phyloP scores from a whole-genome alignment of 2,888 invertebrate genomes.

The Cephus runcator region DNA sequence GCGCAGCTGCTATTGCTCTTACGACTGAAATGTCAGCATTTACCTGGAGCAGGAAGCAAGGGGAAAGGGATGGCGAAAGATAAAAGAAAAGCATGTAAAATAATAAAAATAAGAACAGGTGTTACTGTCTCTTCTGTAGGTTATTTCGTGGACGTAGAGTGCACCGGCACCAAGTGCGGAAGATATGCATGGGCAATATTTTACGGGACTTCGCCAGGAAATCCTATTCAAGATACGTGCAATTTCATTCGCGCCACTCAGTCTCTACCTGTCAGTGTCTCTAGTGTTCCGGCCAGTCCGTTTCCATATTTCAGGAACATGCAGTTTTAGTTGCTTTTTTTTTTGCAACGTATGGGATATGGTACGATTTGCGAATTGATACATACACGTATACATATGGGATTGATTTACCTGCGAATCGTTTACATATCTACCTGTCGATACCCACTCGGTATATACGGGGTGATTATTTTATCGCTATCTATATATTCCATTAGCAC shows the following conservation, averaged over 20 bases:
- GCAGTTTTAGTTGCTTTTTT: neutral
- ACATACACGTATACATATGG: too few species aligned
- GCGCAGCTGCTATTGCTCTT: too few species aligned
- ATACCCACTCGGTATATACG: too few species aligned
- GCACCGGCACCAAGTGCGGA: neutral
- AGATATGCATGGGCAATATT: slow-evolving; percentile 16
- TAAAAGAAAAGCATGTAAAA: neutral
- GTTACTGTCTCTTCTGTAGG: neutral
- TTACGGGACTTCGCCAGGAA: slow-evolving; percentile 30
- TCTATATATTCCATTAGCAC: too few species aligned
- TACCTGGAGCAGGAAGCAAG: neutral
- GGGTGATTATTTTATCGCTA: too few species aligned
- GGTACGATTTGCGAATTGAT: too few species aligned
- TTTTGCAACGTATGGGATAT: neutral
- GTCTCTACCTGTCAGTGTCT: neutral
- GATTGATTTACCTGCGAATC: too few species aligned
- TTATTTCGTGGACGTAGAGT: neutral
- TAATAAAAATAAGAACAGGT: neutral
- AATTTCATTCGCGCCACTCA: neutral
- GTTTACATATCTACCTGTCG: too few species aligned
- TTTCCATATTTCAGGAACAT: neutral
- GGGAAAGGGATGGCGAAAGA: too few species aligned
- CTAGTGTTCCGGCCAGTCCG: neutral
- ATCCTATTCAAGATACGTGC: slow-evolving; percentile 14
- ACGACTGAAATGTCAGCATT: neutral